Conservation (phyloP, 2,888 invertebrate genomes). For the Choreutis nemorana region DNA sequence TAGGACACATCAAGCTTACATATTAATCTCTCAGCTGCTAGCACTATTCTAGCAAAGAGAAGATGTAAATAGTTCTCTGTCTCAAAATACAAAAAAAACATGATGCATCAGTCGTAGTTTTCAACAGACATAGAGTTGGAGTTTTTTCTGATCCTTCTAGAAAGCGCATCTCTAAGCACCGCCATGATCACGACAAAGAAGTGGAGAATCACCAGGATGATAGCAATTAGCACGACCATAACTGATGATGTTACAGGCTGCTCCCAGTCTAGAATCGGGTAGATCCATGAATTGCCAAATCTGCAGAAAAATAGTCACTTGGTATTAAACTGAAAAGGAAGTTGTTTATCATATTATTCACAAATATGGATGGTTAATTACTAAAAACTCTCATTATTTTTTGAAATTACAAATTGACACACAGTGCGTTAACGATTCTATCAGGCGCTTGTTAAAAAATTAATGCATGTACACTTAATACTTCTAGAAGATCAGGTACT, state of each 20-base stretch:
- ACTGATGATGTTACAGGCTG: constrained; percentile 66
- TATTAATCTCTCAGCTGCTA: too few relatives aligned
- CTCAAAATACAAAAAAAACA: too few relatives aligned
- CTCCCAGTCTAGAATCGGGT: constrained; percentile 80
- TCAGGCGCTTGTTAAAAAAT: too few relatives aligned
- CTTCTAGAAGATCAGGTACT: constrained; percentile 27
- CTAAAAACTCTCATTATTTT: too few relatives aligned
- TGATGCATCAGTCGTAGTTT: neutral
- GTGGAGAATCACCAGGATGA: constrained; percentile 47
- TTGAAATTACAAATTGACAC: too few relatives aligned
- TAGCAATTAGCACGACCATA: constrained; percentile 65
- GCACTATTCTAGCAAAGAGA: too few relatives aligned
- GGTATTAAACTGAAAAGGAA: neutral
- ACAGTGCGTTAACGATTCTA: too few relatives aligned
- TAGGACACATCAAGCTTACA: too few relatives aligned
- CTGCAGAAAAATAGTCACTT: constrained; percentile 35
- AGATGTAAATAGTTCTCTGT: too few relatives aligned
- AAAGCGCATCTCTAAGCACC: constrained; percentile 40
- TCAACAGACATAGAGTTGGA: constrained; percentile 22
- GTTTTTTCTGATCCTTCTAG: constrained; percentile 19
- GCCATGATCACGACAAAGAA: constrained; percentile 62
- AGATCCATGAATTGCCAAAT: constrained; percentile 71
- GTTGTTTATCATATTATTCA: too few relatives aligned
- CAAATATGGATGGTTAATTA: too few relatives aligned
- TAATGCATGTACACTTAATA: too few relatives aligned